phyloP scores from a whole-genome alignment of 2,888 invertebrate genomes.

The Dicycla oo region DNA sequence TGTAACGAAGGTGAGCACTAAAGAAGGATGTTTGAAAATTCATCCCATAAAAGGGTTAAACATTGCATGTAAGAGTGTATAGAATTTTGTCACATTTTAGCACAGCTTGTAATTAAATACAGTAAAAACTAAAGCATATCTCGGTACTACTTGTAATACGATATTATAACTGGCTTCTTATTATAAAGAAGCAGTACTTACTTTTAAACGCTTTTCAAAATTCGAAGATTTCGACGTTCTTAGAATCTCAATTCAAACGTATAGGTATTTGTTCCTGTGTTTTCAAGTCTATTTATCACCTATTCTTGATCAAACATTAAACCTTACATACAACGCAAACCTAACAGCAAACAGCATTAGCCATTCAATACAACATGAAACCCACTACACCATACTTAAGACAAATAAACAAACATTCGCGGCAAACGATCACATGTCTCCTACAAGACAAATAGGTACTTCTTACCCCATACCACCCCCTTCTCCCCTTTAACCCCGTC shows the following conservation, averaged over 20 bases:
- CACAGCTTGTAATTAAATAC: not conserved
- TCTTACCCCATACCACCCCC: slow-evolving; percentile 62
- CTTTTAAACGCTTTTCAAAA: not conserved
- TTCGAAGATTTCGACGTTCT: not conserved
- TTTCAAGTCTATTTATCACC: not conserved
- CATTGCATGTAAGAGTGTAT: too few relatives aligned
- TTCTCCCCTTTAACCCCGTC: slow-evolving; percentile 68
- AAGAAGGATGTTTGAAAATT: too few relatives aligned
- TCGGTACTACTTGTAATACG: not conserved
- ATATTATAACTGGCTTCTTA: not conserved
- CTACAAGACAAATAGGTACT: slow-evolving; percentile 83
- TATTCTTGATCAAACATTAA: slow-evolving; percentile 9
- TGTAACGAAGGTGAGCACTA: too few relatives aligned
- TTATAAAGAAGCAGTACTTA: not conserved
- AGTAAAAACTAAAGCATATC: not conserved
- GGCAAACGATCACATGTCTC: slow-evolving; percentile 84
- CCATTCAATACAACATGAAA: slow-evolving; percentile 45
- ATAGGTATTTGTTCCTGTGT: not conserved
- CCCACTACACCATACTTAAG: slow-evolving; percentile 68
- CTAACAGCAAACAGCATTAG: slow-evolving; percentile 29
- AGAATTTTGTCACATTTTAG: too few relatives aligned
- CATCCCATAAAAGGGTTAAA: too few relatives aligned
- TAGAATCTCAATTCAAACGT: too few relatives aligned
- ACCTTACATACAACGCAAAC: not conserved
- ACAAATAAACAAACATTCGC: slow-evolving; percentile 81